These are phyloP conservation scores for Triplophysa rosa DNA, from an alignment of 2,113 vertebrate genomes.

Conservation along the genomic window DNA sequence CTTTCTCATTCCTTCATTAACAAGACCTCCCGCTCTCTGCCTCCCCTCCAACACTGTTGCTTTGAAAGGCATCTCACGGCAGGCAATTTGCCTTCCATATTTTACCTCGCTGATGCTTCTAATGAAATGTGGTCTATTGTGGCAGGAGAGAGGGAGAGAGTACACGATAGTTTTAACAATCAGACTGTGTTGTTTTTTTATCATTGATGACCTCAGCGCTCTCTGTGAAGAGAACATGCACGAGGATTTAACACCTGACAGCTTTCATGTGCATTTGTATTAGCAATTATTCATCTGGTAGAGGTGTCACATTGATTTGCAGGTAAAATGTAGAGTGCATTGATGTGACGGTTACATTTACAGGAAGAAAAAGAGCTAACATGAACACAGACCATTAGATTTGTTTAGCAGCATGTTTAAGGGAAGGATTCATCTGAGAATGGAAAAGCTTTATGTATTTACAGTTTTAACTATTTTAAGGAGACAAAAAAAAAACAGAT, in stretches of 20 bases:
- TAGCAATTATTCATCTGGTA: constrained; percentile 10
- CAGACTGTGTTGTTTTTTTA: constrained; percentile 50
- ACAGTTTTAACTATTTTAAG: too few relatives aligned
- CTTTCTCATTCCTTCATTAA: constrained; percentile 52
- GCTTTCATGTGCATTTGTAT: constrained; percentile 10
- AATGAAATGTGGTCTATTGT: constrained; percentile 59
- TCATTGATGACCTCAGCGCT: constrained; percentile 55
- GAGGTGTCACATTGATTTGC: neutral
- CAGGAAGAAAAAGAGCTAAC: neutral
- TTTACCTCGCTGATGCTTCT: constrained; percentile 63
- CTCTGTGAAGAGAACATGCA: constrained; percentile 15
- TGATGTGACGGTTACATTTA: constrained; percentile 8
- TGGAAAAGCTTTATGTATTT: too few relatives aligned
- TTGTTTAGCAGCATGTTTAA: neutral
- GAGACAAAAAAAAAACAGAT: too few relatives aligned
- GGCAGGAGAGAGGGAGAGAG: constrained; percentile 10
- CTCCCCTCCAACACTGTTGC: constrained; percentile 37
- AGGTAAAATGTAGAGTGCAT: neutral
- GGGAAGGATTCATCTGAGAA: too few relatives aligned
- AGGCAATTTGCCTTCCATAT: constrained; percentile 61
- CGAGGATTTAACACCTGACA: constrained; percentile 16
- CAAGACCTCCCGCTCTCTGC: constrained; percentile 23
- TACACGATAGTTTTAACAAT: constrained; percentile 57
- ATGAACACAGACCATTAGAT: too few relatives aligned
- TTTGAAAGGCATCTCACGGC: constrained; percentile 60